A percentile compares a stretch with the other conserved stretches of the same genome.
Evolutionary conservation across 2,888 invertebrate genomes (phyloP).

Genomic region (Lingula anatina): DNA sequence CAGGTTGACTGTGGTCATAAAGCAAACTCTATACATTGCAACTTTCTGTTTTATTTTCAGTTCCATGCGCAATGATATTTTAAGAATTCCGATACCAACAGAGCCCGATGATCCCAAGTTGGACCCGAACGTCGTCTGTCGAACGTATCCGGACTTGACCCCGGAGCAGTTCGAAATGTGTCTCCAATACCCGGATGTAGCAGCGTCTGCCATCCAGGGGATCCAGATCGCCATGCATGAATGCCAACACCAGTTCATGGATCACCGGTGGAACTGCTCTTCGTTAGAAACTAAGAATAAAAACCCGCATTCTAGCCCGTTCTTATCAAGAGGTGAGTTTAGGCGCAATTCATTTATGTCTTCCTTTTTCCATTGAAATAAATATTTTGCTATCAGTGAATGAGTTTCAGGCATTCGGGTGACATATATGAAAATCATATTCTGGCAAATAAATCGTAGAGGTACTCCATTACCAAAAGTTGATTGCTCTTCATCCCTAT

Average conservation of each 20-base stretch:
- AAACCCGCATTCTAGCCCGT: conserved; percentile 77
- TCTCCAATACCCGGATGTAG: conserved; percentile 77
- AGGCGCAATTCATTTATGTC: no score
- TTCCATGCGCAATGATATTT: conserved; percentile 35
- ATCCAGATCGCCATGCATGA: conserved; percentile 85
- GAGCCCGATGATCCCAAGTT: conserved; percentile 36
- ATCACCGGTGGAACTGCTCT: conserved; percentile 93
- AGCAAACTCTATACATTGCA: no score
- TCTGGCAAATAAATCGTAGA: no score
- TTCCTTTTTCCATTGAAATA: no score
- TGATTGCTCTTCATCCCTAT: no score
- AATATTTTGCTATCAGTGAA: no score
- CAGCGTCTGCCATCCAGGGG: conserved; percentile 80
- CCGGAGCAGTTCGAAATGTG: conserved; percentile 78
- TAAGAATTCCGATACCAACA: conserved; percentile 35
- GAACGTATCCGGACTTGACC: conserved; percentile 76
- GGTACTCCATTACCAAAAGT: no score
- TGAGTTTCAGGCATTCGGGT: no score
- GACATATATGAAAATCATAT: no score
- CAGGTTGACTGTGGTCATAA: no score
- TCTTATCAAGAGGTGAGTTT: conserved; percentile 73
- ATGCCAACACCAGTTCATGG: conserved; percentile 90
- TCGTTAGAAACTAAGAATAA: conserved; percentile 74
- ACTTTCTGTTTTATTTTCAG: conserved; percentile 13
- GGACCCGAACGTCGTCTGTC: conserved; percentile 59